These are phyloP conservation scores for Pantala flavescens DNA, from an alignment of 1,140 invertebrate genomes.

Conservation along the genomic window DNA sequence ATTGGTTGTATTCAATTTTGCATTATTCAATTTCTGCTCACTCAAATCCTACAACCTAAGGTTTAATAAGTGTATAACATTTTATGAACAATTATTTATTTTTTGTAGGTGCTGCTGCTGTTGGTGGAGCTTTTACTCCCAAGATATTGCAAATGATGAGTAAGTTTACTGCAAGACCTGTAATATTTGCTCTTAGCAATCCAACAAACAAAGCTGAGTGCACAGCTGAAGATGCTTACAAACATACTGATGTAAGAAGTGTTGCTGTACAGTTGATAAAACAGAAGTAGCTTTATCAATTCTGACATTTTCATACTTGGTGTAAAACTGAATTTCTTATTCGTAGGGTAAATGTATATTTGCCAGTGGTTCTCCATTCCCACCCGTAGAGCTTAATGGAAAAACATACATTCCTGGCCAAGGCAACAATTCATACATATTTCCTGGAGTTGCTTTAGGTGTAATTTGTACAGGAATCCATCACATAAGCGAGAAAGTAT, in stretches of 20 bases:
- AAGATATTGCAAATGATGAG: slow-evolving; percentile 76
- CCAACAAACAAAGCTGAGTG: slow-evolving; percentile 94
- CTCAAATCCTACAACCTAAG: too few species aligned
- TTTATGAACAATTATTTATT: too few species aligned
- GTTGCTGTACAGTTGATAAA: neutral
- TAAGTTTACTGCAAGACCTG: slow-evolving; percentile 58
- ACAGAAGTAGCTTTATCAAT: slow-evolving; percentile 17
- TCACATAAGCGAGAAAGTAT: slow-evolving; percentile 77
- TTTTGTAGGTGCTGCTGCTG: slow-evolving; percentile 58
- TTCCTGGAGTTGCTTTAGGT: slow-evolving; percentile 85
- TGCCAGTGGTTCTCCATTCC: slow-evolving; percentile 87
- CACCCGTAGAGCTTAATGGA: slow-evolving; percentile 64
- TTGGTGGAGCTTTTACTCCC: slow-evolving; percentile 73
- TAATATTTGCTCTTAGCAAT: slow-evolving; percentile 94
- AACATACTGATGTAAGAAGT: slow-evolving; percentile 56
- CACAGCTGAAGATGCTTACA: slow-evolving; percentile 90
- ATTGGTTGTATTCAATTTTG: slow-evolving; percentile 49
- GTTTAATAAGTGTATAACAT: too few species aligned
- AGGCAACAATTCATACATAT: slow-evolving; percentile 95
- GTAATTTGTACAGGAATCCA: slow-evolving; percentile 70
- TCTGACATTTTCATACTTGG: slow-evolving; percentile 16
- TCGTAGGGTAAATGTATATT: slow-evolving; percentile 71
- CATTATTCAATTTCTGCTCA: slow-evolving; percentile 10
- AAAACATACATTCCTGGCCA: slow-evolving; percentile 76
- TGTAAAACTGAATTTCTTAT: slow-evolving; percentile 11